These are phyloP conservation scores for Goniozus legneri DNA, from an alignment of 1,140 invertebrate species.

Conservation along the genomic window DNA sequence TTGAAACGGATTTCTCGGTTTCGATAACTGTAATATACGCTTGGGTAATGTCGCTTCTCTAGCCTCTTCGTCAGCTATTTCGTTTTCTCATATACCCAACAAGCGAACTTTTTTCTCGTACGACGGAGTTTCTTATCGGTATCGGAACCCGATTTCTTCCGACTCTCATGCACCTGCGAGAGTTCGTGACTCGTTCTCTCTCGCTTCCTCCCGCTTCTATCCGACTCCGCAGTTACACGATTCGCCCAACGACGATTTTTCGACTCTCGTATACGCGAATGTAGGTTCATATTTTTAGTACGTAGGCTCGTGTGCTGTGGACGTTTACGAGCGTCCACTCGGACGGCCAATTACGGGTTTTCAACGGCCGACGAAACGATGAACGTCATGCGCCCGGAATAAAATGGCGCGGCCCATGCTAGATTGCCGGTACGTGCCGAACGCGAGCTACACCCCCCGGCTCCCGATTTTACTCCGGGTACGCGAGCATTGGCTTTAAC, in stretches of 20 bases:
- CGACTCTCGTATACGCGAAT: too few species aligned
- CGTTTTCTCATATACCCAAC: too few species aligned
- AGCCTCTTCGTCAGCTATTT: too few species aligned
- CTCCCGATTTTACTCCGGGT: conserved; percentile 19
- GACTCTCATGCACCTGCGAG: background rate
- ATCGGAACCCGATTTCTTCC: conserved; percentile 15
- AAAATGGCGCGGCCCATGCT: conserved; percentile 4
- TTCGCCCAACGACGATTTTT: conserved; percentile 4
- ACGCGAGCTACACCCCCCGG: too few species aligned
- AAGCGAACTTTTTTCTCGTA: too few species aligned
- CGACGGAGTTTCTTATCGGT: background rate
- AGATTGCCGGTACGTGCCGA: conserved; percentile 16
- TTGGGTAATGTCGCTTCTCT: too few species aligned
- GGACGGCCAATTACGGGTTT: conserved; percentile 24
- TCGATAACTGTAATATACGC: too few species aligned
- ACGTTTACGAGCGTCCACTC: conserved; percentile 10
- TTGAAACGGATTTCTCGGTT: too few species aligned
- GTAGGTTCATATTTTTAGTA: too few species aligned
- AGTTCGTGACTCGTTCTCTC: background rate
- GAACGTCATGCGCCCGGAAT: conserved; percentile 13
- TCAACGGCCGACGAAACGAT: conserved; percentile 18
- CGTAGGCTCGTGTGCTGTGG: background rate
- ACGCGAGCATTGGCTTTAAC: conserved; percentile 14
- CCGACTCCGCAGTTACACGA: background rate
- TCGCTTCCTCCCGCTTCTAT: too few species aligned